Conservation (phyloP, 2,888 invertebrate genomes). For the Eupithecia vulgata region DNA sequence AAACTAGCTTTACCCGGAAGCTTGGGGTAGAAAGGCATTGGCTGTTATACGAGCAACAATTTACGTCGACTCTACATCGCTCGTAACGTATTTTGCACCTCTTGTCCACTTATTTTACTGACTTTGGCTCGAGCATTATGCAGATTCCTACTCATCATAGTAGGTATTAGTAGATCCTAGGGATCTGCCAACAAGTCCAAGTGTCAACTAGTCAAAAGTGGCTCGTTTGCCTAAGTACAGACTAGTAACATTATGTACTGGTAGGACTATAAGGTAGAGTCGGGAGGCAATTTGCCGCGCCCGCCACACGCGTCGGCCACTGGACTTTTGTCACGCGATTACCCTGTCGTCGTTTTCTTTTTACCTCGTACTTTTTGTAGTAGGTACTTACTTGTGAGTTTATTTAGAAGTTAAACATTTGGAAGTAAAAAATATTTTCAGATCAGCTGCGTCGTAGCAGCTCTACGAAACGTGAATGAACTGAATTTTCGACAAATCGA, state of each 20-base stretch:
- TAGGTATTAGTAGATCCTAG: not conserved
- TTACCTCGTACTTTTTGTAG: constrained; percentile 6
- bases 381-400: not conserved
- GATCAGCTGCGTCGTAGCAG: not conserved
- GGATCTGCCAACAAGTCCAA: not conserved
- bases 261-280: not conserved
- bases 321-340: constrained; percentile 32
- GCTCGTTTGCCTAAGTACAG: not conserved
- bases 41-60: not conserved
- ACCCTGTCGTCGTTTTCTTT: constrained; percentile 10
- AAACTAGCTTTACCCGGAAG: not conserved
- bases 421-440: not conserved
- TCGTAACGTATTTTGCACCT: not conserved
- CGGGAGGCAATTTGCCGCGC: constrained; percentile 36
- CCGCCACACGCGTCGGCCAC: constrained; percentile 27
- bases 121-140: not conserved
- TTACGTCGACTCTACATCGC: not conserved
- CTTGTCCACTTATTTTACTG: not conserved
- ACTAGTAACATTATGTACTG: not conserved
- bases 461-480: not conserved
- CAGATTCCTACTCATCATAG: not conserved
- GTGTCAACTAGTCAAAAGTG: not conserved
- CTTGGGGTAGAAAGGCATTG: not conserved
- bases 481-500: not conserved
- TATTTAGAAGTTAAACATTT: constrained; percentile 2